A percentile compares a stretch with the other conserved stretches of the same genome.
These are phyloP conservation scores for Xiphydria camelus DNA, from an alignment of 2,888 invertebrate genomes.

Conservation along the genomic window DNA sequence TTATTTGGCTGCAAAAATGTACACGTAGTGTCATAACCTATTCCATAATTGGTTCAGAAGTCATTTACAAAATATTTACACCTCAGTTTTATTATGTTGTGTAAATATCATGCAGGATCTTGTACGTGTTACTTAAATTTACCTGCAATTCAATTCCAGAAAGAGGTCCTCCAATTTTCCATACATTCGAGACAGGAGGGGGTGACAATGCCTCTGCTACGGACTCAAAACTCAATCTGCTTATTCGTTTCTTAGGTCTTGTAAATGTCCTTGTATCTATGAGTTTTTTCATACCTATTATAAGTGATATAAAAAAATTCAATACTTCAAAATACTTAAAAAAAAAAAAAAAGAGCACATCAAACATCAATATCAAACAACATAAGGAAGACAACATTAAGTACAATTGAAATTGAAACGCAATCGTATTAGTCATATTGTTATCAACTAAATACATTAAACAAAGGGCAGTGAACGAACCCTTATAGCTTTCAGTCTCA, in stretches of 20 bases:
- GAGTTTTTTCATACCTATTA: constrained; percentile 35
- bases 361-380: background rate
- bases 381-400: too few relatives aligned
- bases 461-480: too few relatives aligned
- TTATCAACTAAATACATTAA: too few relatives aligned
- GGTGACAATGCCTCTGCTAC: constrained; percentile 33
- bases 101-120: background rate
- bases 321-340: background rate
- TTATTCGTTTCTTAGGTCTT: constrained; percentile 66
- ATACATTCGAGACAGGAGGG: constrained; percentile 10
- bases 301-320: background rate
- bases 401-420: too few relatives aligned
- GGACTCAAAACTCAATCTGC: constrained; percentile 65
- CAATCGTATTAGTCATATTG: too few relatives aligned
- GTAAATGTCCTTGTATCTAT: constrained; percentile 74
- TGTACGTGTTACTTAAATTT: background rate
- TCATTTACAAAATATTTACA: background rate
- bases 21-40: constrained; percentile 8
- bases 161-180: constrained; percentile 2
- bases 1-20: background rate
- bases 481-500: constrained; percentile 4
- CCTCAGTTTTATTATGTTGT: background rate
- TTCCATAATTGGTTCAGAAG: constrained; percentile 10
- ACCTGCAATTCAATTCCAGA: background rate
- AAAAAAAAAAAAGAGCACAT: background rate